A percentile compares a stretch with the other conserved stretches of the same genome.
These are phyloP conservation scores for Arnoldichthys spilopterus DNA, from an alignment of 2,797 vertebrate genomes.

Conservation along the genomic window DNA sequence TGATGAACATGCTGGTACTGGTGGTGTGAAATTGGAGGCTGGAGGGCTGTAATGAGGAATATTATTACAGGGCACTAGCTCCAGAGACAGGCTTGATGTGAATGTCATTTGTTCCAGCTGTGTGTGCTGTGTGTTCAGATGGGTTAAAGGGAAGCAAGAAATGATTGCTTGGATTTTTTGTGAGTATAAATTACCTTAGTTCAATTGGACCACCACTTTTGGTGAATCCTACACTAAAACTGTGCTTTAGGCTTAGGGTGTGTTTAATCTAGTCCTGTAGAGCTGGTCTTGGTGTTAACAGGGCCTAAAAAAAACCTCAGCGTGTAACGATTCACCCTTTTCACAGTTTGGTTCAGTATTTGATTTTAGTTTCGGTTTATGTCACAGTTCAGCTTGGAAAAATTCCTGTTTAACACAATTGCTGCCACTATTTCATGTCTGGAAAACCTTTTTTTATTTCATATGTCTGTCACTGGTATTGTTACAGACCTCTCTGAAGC, in stretches of 20 bases:
- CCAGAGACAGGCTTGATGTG: not conserved
- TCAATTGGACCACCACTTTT: too few species aligned
- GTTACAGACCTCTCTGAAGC: too few species aligned
- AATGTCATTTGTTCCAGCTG: not conserved
- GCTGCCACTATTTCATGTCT: too few species aligned
- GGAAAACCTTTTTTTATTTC: too few species aligned
- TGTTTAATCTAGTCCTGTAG: not conserved
- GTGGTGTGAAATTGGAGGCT: not conserved
- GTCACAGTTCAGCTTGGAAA: too few species aligned
- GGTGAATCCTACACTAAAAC: not conserved
- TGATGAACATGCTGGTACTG: not conserved
- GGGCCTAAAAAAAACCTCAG: constrained; percentile 30
- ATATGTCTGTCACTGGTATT: too few species aligned
- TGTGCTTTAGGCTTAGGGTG: not conserved
- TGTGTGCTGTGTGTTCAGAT: not conserved
- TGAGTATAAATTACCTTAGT: not conserved
- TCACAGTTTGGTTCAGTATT: too few species aligned
- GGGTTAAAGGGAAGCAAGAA: not conserved
- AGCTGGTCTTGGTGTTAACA: not conserved
- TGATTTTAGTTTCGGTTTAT: too few species aligned
- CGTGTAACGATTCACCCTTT: too few species aligned
- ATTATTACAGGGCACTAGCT: not conserved
- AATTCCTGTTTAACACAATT: too few species aligned
- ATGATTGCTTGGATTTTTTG: not conserved
- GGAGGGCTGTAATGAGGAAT: constrained; percentile 8